Evolutionary conservation across 1,140 invertebrate genomes (phyloP).

Genomic region (Drosophila auraria): DNA sequence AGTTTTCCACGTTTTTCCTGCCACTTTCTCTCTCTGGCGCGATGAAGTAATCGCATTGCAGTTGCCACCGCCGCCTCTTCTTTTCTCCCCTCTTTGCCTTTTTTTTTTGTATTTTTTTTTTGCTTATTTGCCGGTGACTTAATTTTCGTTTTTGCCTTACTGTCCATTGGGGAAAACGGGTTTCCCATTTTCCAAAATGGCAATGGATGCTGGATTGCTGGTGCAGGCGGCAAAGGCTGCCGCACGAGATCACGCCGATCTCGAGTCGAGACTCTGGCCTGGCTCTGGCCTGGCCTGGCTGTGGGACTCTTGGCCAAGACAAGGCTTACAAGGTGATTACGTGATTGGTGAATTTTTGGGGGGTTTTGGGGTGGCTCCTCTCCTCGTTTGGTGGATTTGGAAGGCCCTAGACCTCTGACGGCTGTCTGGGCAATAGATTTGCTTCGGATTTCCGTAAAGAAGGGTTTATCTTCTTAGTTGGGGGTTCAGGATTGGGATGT

Average conservation of each 20-base stretch:
- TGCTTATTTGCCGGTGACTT: conserved; percentile 63
- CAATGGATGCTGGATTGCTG: conserved; percentile 37
- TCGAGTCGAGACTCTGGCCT: conserved; percentile 3
- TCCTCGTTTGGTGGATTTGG: background rate
- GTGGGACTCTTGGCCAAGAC: conserved; percentile 37
- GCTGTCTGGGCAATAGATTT: background rate
- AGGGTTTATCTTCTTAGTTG: too few relatives aligned
- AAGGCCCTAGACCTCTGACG: conserved; percentile 58
- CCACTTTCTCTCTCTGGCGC: conserved; percentile 73
- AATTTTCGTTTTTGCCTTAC: conserved; percentile 61
- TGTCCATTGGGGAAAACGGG: conserved; percentile 62
- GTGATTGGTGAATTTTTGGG: conserved; percentile 16
- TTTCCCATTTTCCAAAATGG: conserved; percentile 64
- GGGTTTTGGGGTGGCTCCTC: background rate
- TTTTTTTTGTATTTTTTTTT: conserved; percentile 13
- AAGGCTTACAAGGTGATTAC: conserved; percentile 50
- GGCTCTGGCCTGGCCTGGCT: conserved; percentile 2
- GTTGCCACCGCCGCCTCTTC: conserved; percentile 5
- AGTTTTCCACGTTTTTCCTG: conserved; percentile 67
- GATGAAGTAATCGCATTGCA: conserved; percentile 71
- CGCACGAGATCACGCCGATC: background rate
- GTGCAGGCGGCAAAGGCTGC: conserved; percentile 4
- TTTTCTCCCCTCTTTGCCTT: background rate
- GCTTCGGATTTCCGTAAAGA: too few relatives aligned
- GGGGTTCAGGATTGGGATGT: background rate